A percentile compares a stretch with the other conserved stretches of the same genome.
These are phyloP conservation scores for Triplophysa bombifrons DNA, from an alignment of 2,797 vertebrate genomes.

Conservation along the genomic window DNA sequence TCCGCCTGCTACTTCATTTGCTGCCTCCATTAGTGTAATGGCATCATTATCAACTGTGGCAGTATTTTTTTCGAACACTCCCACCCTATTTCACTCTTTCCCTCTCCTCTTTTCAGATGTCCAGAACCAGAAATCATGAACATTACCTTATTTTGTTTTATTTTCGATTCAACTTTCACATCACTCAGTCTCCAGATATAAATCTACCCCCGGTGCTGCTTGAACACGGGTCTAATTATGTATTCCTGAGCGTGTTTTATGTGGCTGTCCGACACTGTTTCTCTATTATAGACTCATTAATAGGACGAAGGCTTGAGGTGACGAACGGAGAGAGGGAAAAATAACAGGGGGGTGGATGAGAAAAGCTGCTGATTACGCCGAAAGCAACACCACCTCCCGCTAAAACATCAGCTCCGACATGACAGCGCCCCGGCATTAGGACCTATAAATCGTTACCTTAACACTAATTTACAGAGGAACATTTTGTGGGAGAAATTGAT, in stretches of 20 bases:
- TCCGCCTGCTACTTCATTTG: constrained; percentile 98
- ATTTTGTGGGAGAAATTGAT: constrained; percentile 81
- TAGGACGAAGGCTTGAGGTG: constrained; percentile 79
- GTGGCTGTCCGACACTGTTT: constrained; percentile 82
- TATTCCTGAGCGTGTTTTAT: constrained; percentile 81
- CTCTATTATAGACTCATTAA: constrained; percentile 91
- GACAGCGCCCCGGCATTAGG: constrained; percentile 83
- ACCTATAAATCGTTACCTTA: constrained; percentile 81
- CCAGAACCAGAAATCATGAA: constrained; percentile 78
- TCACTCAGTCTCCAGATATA: constrained; percentile 66
- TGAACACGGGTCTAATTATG: constrained; percentile 70
- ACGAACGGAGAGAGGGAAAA: constrained; percentile 74
- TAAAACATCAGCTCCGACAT: constrained; percentile 82
- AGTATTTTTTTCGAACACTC: constrained; percentile 79
- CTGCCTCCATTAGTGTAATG: constrained; percentile 97
- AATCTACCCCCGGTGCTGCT: constrained; percentile 70
- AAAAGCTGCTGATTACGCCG: constrained; percentile 85
- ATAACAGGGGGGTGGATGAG: constrained; percentile 55
- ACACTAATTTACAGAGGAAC: constrained; percentile 79
- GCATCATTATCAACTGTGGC: constrained; percentile 94
- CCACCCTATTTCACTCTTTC: constrained; percentile 37
- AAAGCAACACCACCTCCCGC: constrained; percentile 80
- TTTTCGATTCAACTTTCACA: constrained; percentile 62
- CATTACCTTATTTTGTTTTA: constrained; percentile 45
- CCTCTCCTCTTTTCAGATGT: constrained; percentile 64